Base-by-base conservation (phyloP, 1,140 invertebrate genomes). In the Nixonia krombeini region DNA sequence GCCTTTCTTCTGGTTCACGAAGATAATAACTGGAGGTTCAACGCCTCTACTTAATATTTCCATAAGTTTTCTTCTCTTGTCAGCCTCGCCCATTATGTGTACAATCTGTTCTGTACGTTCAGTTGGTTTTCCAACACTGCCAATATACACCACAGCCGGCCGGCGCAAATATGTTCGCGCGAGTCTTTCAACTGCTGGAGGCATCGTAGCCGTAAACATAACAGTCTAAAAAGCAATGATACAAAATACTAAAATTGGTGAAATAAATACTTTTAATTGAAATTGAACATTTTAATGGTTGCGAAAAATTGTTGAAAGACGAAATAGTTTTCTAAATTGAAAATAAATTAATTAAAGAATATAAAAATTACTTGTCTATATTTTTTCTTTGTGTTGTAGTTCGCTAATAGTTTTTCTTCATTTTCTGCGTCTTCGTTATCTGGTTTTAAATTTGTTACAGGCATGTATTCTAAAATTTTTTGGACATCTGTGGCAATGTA, bases 161-260 rank as follows among this genome's bases (percentile, higher is more conserved):
- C 98, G 88, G 51, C 98, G 87, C 4, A 99, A 84, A 86, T 99
- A 99, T 21, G 92, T 96, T 66, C 96, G 88, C 0, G 98, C 98
- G 38, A 99, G 85, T 69, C 98, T 88, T 86, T 99, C 98, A 1
- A 99, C 96, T 4, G 97, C 94, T 1, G 98, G 91, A 4, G 97
- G 97, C 98, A 99, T 99, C 72, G 98, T 99, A 10, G 98, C 98
- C 31, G 98, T 99, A 85, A 99, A 99, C 98, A 99, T 99, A 59
- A 99, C 98, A 77, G 98, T 99, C 92, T 93, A 77, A 33, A 83
- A n/a, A n/a, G n/a, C n/a, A n/a, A n/a, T n/a, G n/a, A n/a, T n/a
- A n/a, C n/a, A n/a, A n/a, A n/a, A n/a, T n/a, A n/a, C n/a, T n/a
- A n/a, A n/a, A n/a, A n/a, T n/a, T n/a, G n/a, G n/a, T n/a, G n/a